These are phyloP conservation scores for Morinoia aosen DNA, from an alignment of 2,888 invertebrate species.

Conservation along the genomic window DNA sequence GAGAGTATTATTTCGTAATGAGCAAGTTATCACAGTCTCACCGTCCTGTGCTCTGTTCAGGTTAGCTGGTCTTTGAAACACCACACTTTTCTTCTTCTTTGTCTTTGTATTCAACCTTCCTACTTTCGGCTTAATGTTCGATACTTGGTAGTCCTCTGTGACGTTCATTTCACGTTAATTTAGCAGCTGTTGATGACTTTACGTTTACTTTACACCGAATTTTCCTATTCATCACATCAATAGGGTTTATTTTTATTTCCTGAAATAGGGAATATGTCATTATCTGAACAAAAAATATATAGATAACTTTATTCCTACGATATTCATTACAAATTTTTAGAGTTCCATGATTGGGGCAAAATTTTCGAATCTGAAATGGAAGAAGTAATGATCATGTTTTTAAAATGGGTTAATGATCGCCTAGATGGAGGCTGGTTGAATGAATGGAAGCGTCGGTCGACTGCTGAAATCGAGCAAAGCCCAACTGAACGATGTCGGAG, in stretches of 20 bases:
- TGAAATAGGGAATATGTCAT: not conserved
- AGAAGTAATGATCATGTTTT: not conserved
- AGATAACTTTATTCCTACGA: not conserved
- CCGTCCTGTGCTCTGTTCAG: not conserved
- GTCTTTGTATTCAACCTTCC: not conserved
- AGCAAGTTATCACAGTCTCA: not conserved
- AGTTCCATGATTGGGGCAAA: not conserved
- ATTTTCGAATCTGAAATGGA: not conserved
- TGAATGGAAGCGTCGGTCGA: not conserved
- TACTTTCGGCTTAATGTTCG: not conserved
- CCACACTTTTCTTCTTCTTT: constrained; percentile 31
- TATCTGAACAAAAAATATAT: not conserved
- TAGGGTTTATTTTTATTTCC: not conserved
- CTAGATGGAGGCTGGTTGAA: not conserved
- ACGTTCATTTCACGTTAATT: not conserved
- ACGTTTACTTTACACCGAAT: not conserved
- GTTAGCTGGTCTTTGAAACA: not conserved
- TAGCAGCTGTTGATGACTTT: not conserved
- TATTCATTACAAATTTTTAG: not conserved
- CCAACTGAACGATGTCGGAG: not conserved
- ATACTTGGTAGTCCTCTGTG: not conserved
- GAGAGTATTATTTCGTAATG: not conserved
- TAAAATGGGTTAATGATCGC: not conserved
- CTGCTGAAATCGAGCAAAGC: not conserved
- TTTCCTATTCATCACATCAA: not conserved